Conservation (phyloP, 2,113 vertebrate species). For the Mionectes macconnelli region DNA sequence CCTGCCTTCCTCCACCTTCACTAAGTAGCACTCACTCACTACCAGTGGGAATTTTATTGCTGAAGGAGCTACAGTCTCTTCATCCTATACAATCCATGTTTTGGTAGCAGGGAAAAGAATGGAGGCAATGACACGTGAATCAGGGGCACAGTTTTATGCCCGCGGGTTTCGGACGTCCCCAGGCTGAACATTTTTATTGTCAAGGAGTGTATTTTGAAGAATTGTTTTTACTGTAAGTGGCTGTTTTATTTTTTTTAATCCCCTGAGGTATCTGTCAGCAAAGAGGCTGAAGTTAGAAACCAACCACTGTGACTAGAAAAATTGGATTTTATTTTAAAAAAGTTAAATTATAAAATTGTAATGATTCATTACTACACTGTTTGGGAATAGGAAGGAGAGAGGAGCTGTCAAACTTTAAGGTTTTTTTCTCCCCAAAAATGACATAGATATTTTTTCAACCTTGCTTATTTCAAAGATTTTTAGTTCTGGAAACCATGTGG, state of each 20-base stretch:
- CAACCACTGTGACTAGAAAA: neutral
- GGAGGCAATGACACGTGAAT: neutral
- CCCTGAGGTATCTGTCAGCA: neutral
- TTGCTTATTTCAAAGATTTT: neutral
- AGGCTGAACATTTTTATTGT: neutral
- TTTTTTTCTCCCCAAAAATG: neutral
- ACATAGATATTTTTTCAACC: neutral
- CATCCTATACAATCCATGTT: neutral
- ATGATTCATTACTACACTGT: neutral
- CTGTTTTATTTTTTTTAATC: neutral
- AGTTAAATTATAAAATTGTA: neutral
- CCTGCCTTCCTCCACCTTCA: neutral
- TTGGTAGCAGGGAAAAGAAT: neutral
- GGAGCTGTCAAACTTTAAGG: neutral
- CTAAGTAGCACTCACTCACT: neutral
- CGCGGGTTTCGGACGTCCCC: fast-evolving
- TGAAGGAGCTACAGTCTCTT: neutral
- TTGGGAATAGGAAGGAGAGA: neutral
- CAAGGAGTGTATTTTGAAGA: neutral
- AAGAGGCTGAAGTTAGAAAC: neutral
- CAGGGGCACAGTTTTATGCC: neutral
- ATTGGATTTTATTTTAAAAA: neutral
- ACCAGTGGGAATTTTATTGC: neutral
- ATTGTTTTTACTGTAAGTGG: neutral
- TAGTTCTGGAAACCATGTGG: neutral